Conservation (phyloP, 2,797 vertebrate genomes). For the Periophthalmus magnuspinnatus region DNA sequence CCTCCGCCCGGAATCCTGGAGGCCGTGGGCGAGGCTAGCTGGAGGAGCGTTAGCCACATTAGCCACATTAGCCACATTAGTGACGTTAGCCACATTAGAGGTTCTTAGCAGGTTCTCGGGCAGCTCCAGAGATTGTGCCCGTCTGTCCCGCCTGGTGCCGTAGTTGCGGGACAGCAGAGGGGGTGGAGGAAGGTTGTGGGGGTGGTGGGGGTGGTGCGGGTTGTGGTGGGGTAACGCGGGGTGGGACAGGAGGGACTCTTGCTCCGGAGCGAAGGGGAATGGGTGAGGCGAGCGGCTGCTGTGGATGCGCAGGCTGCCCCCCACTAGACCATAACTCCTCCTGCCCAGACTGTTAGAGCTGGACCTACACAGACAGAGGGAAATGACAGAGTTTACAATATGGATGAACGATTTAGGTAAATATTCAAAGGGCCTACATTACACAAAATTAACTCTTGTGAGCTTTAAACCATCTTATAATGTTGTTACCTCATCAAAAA, state of each 20-base stretch:
- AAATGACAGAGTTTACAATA: neutral
- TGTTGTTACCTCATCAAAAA: no score
- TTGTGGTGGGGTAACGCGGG: conserved; percentile 42
- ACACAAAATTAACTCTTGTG: no score
- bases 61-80: conserved; percentile 29
- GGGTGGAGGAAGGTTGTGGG: conserved; percentile 33
- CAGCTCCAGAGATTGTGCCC: conserved; percentile 90
- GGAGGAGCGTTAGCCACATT: neutral
- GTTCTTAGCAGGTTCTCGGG: conserved; percentile 75
- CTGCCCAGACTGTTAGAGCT: conserved; percentile 93
- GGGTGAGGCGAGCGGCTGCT: conserved; percentile 75
- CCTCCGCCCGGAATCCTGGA: conserved; percentile 66
- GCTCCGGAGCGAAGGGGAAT: conserved; percentile 77
- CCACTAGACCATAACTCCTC: conserved; percentile 63
- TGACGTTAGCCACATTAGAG: conserved; percentile 14
- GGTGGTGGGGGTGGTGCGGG: neutral
- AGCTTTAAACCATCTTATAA: no score
- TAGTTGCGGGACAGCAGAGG: conserved; percentile 60
- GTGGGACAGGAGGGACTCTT: conserved; percentile 86
- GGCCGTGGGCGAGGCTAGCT: conserved; percentile 18
- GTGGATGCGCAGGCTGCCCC: conserved; percentile 74
- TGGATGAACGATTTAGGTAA: no score
- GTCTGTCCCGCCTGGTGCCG: conserved; percentile 71
- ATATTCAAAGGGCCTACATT: no score
- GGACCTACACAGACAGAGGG: conserved; percentile 61